Base-by-base conservation (phyloP, 2,888 invertebrate genomes). In the Parelbella ahira region DNA sequence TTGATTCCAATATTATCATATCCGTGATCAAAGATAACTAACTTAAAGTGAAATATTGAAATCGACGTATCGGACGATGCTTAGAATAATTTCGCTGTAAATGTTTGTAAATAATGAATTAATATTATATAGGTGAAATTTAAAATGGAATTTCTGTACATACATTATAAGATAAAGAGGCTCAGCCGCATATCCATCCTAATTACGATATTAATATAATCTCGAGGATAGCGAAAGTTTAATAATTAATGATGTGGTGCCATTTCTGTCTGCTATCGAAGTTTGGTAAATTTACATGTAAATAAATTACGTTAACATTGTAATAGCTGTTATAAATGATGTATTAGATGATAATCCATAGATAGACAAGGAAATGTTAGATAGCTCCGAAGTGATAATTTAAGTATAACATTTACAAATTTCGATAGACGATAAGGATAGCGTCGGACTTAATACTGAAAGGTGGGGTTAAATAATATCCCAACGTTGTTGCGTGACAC, bases 141-240 rank as follows among this genome's bases (percentile, higher is more conserved):
- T 27, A 39, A 30, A 24, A 41, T 48, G 27, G 50, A 45, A 51
- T 48, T 38, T 38, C 49, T 60, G 53, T 60, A 56, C 25, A 79
- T 30, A 28, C 6, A 6, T 2, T 54, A 53, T 20, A 23, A 21
- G 32, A 27, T 10, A 20, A 25, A 33, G 28, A 73, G 73, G 76
- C 72, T 74, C 70, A 65, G 80, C 74, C 76, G 76, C 81, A 80
- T 83, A 83, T 82, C 82, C 82, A 81, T 82, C 79, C 78, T 80
- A 66, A 65, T 66, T 66, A 69, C 63, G 29, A 43, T 24, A 20
- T 36, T 28, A 43, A 42, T 21, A 19, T 32, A 68, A 66, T 64
- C 60, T 63, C 56, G 50, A 56, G 49, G 65, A 64, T 64, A 56
- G 50, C 21, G 36, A 20, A 60, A 54, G 38, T 57, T n/a, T 61